Base-by-base conservation (phyloP, 1,140 invertebrate species). In the Pantala flavescens region DNA sequence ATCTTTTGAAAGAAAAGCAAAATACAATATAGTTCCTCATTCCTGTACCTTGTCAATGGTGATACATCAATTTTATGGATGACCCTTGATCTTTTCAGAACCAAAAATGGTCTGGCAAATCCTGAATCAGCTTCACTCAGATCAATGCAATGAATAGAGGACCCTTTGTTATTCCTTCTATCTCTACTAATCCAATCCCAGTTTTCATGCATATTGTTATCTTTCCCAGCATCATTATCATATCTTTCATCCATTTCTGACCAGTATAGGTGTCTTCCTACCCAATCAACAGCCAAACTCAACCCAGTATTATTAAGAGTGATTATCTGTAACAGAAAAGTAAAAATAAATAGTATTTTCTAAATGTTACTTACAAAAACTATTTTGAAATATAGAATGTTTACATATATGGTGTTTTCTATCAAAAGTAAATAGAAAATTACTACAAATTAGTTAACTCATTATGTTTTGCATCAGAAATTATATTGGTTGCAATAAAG, bases 251-350 rank as follows among this genome's bases (percentile, higher is more conserved):
- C 84, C 3, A 83, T 80, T 81, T 93, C 91, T 0, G 89, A 85
- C 90, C 92, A 93, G 79, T 95, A 97, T 0, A 97, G 81, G 71
- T 89, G 88, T 71, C 92, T 85, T 63, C 90, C 88, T 12, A 97
- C 86, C 95, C 95, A 97, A 81, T 97, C 94, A 0, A 94, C 84
- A 10, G 90, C 88, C 10, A 97, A 80, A 77, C 90, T 89, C 12
- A 84, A 83, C 0, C 87, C 89, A 36, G 87, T 87, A 21, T 87
- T 87, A 73, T 90, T 88, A 70, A 72, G 23, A 7, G 23, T 16
- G 5, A 24, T 24, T 24, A 72, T 72, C 71, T 72, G 49, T 7
- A 19, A 21, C n/a, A 63, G 49, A 63, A 63, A 63, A 19, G n/a
- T 36, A 5, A 36, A 36, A 36, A 5, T 2, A 36, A 36, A 9